Evolutionary conservation across 2,888 invertebrate species (phyloP).

Genomic region (Criorhina ranunculi): DNA sequence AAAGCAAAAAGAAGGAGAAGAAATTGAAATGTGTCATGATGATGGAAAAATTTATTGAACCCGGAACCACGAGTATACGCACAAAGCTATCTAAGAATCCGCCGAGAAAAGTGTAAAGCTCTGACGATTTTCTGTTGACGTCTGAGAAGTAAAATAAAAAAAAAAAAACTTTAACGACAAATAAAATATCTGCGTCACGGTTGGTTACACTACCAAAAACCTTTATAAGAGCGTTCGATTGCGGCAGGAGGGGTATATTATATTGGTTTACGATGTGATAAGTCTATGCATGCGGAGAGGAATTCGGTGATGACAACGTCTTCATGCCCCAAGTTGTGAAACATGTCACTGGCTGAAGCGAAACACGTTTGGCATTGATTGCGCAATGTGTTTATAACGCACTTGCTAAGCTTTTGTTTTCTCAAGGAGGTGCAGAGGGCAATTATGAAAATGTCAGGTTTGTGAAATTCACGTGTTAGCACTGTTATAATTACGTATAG

Average conservation of each 20-base stretch:
- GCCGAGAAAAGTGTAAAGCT: background rate
- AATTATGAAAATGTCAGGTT: background rate
- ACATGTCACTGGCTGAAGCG: constrained; percentile 33
- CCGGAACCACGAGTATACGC: constrained; percentile 34
- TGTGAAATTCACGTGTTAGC: constrained; percentile 37
- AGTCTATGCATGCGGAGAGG: background rate
- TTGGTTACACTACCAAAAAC: background rate
- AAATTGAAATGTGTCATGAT: background rate
- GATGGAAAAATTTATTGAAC: constrained; percentile 62
- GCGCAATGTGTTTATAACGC: constrained; percentile 38
- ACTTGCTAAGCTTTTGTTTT: constrained; percentile 42
- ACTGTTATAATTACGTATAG: constrained; percentile 15
- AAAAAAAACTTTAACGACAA: background rate
- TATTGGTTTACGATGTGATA: constrained; percentile 15
- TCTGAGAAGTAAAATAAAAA: background rate
- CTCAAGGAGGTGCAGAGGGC: background rate
- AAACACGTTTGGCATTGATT: constrained; percentile 64
- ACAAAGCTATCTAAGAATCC: background rate
- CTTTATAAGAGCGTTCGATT: constrained; percentile 4
- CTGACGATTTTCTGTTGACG: background rate
- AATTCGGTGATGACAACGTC: background rate
- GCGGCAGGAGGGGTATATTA: background rate
- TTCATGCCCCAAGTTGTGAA: constrained; percentile 28
- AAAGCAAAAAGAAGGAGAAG: background rate
- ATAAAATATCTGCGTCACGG: background rate